These are phyloP conservation scores for Ancistrus triradiatus DNA, from an alignment of 2,113 vertebrate species.

Conservation along the genomic window DNA sequence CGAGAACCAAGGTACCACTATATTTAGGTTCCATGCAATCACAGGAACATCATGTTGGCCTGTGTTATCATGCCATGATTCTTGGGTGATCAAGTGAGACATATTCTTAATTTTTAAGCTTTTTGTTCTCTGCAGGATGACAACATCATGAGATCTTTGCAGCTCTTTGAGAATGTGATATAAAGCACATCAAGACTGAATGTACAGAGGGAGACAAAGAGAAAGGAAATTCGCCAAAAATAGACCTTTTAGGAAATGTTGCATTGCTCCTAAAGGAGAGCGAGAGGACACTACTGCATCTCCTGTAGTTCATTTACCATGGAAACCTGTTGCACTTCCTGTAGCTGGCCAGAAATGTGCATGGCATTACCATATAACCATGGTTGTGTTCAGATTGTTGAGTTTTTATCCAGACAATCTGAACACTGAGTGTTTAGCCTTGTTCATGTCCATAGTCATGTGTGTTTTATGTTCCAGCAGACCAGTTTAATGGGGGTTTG, in stretches of 20 bases:
- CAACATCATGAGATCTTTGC: slow-evolving; percentile 4
- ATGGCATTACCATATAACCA: slow-evolving; percentile 9
- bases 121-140: slow-evolving; percentile 7
- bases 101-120: neutral
- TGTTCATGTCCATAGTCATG: neutral
- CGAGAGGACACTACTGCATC: neutral
- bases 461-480: neutral
- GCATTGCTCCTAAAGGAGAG: neutral
- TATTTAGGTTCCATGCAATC: too few species aligned
- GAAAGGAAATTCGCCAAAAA: neutral
- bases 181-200: neutral
- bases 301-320: neutral
- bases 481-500: neutral
- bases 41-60: too few species aligned
- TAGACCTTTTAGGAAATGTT: slow-evolving; percentile 2
- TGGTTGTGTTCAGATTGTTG: neutral
- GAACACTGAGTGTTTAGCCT: neutral
- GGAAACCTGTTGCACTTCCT: neutral
- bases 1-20: too few species aligned
- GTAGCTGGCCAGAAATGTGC: neutral
- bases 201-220: neutral
- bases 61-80: too few species aligned
- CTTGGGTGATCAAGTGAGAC: too few species aligned
- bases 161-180: neutral
- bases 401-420: neutral